phyloP scores from a whole-genome alignment of 1,140 invertebrate genomes.

The Megalopta genalis region DNA sequence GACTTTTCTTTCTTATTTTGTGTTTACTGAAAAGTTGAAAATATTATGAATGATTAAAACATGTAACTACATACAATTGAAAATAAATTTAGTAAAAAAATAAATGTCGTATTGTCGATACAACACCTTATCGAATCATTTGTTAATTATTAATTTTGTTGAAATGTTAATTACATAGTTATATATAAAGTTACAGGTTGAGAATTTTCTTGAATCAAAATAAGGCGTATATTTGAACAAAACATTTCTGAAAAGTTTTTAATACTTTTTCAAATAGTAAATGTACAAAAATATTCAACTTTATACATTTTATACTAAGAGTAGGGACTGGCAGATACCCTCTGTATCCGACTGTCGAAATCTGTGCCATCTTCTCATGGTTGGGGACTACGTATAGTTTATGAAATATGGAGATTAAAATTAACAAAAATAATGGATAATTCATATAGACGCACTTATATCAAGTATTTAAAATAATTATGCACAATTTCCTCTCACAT shows the following conservation, averaged over 20 bases:
- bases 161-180: too few relatives aligned
- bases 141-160: too few relatives aligned
- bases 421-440: neutral
- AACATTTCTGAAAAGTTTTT: neutral
- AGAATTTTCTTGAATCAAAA: too few relatives aligned
- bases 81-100: conserved; percentile 20
- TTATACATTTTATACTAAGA: too few relatives aligned
- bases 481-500: neutral
- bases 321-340: too few relatives aligned
- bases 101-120: neutral
- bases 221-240: too few relatives aligned
- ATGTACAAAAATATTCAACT: neutral
- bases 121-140: neutral
- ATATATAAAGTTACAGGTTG: too few relatives aligned
- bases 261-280: neutral
- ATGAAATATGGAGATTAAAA: neutral
- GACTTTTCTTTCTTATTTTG: neutral
- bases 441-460: neutral
- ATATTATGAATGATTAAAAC: conserved; percentile 4
- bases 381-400: neutral
- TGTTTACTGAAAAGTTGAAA: neutral
- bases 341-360: too few relatives aligned
- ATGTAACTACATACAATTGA: conserved; percentile 16
- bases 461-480: neutral
- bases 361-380: too few relatives aligned